These are phyloP conservation scores for Tylochromis polylepis DNA, from an alignment of 2,113 vertebrate genomes.

Conservation along the genomic window DNA sequence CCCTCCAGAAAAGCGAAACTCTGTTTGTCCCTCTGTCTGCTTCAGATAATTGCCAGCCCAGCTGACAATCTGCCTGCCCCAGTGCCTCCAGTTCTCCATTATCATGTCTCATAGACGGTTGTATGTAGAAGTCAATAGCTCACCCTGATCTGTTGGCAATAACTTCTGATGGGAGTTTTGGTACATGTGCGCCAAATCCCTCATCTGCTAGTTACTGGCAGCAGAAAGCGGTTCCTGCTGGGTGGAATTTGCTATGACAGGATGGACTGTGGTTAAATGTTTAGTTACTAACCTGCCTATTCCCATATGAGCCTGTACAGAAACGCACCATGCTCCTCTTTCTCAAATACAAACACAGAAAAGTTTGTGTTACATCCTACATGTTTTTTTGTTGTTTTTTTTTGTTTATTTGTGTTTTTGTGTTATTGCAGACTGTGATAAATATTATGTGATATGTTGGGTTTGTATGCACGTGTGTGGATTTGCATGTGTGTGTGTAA, in stretches of 20 bases:
- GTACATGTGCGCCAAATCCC: not conserved
- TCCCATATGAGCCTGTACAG: not conserved
- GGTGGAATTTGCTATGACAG: slow-evolving; percentile 30
- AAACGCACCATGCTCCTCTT: not conserved
- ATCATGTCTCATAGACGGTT: slow-evolving; percentile 25
- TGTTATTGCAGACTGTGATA: not conserved
- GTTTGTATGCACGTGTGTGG: not conserved
- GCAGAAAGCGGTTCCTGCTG: slow-evolving; percentile 11
- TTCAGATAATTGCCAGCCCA: slow-evolving; percentile 16
- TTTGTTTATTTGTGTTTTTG: not conserved
- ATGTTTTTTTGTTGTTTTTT: not conserved
- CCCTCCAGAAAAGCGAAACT: not conserved
- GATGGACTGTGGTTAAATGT: slow-evolving; percentile 13
- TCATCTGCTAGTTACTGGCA: slow-evolving; percentile 32
- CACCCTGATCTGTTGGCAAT: slow-evolving; percentile 33
- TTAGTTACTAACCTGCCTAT: slow-evolving; percentile 6
- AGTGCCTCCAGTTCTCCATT: slow-evolving; percentile 26
- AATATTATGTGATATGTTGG: not conserved
- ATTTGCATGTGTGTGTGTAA: slow-evolving; percentile 23
- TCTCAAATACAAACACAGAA: not conserved
- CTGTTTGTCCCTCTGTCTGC: slow-evolving; percentile 10
- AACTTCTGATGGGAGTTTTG: slow-evolving; percentile 5
- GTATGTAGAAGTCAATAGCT: slow-evolving; percentile 39
- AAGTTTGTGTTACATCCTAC: not conserved
- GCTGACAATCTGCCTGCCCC: slow-evolving; percentile 38